Percentiles rank a stretch among this genome's conserved stretches.
phyloP scores from a whole-genome alignment of 2,113 vertebrate genomes.

The Neomonachus schauinslandi region DNA sequence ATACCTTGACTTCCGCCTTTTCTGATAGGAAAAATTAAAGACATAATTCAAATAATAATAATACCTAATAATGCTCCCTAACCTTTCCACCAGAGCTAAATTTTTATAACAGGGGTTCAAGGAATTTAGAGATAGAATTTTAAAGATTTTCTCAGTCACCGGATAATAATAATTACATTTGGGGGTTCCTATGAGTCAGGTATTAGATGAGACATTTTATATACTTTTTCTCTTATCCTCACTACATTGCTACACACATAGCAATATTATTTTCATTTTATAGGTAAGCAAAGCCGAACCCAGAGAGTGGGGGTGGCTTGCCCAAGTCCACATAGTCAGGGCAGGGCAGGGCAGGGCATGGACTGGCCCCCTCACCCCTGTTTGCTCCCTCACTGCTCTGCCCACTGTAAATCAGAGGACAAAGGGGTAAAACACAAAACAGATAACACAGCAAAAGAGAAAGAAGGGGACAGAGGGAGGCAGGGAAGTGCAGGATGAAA shows the following conservation, averaged over 20 bases:
- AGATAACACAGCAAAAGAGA: not conserved
- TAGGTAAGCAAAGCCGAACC: not conserved
- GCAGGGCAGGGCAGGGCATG: not conserved
- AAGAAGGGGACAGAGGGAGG: not conserved
- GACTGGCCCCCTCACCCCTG: not conserved
- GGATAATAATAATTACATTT: not conserved
- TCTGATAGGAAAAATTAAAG: not conserved
- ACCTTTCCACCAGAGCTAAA: not conserved
- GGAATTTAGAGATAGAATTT: slow-evolving; percentile 5
- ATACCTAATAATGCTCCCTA: not conserved
- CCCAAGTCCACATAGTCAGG: not conserved
- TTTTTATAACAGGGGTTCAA: not conserved
- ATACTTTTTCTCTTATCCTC: not conserved
- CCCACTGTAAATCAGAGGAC: not conserved
- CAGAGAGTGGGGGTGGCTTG: not conserved
- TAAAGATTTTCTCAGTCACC: not conserved
- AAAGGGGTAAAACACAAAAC: not conserved
- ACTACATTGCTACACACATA: not conserved
- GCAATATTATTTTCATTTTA: not conserved
- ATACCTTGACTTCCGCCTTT: not conserved
- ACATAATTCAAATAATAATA: not conserved
- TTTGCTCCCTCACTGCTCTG: not conserved
- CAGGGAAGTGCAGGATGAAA: not conserved
- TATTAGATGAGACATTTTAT: not conserved
- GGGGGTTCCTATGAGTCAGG: not conserved